A percentile compares a stretch with the other conserved stretches of the same genome.
These are phyloP conservation scores for Austrofundulus limnaeus DNA, from an alignment of 2,113 vertebrate genomes.

Conservation along the genomic window DNA sequence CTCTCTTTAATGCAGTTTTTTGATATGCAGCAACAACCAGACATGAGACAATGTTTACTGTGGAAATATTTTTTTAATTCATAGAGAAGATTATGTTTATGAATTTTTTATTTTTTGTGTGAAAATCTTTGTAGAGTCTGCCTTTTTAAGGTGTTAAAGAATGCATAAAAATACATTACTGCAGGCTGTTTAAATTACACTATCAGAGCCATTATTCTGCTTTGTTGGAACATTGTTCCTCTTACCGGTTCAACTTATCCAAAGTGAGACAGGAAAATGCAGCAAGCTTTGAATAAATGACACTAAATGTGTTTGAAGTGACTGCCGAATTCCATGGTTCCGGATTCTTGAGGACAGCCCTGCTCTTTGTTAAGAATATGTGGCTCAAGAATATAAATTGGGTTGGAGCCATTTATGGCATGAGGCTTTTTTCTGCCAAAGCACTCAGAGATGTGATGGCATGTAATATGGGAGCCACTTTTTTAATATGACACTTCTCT, in stretches of 20 bases:
- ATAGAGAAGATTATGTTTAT: not conserved
- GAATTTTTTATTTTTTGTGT: no score
- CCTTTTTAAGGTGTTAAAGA: no score
- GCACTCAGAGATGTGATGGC: conserved; percentile 36
- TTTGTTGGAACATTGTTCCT: not conserved
- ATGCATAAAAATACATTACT: no score
- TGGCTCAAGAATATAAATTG: not conserved
- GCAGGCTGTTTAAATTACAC: not conserved
- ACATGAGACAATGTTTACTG: not conserved
- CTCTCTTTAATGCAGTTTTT: conserved; percentile 6
- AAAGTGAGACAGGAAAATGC: no score
- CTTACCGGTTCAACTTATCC: conserved; percentile 16
- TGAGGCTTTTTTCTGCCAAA: conserved; percentile 19
- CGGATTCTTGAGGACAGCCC: no score
- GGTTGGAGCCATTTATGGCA: conserved; percentile 8
- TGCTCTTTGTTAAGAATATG: no score
- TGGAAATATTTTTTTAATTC: not conserved
- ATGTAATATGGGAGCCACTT: conserved; percentile 32
- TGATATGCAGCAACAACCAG: conserved; percentile 4
- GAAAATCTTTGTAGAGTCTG: no score
- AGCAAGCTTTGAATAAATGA: no score
- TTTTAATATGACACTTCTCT: conserved; percentile 23
- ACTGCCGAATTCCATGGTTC: no score
- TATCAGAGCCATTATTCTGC: conserved; percentile 10
- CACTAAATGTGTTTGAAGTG: no score